Percentiles rank a stretch among this genome's conserved stretches.
These are phyloP conservation scores for Phyllostomus discolor DNA, from an alignment of 2,113 vertebrate species.

Conservation along the genomic window DNA sequence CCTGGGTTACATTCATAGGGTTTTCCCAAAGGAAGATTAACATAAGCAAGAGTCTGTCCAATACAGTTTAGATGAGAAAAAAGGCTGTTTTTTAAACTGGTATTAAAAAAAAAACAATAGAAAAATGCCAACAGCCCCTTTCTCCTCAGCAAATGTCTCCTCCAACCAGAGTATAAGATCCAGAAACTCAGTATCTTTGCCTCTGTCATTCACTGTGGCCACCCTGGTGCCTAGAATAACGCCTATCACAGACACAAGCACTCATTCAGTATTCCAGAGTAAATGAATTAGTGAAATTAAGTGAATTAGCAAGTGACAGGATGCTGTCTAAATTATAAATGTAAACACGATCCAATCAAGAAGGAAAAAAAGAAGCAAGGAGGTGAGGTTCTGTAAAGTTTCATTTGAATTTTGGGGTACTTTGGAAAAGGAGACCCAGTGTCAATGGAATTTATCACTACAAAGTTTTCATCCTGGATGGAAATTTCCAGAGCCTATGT, in stretches of 20 bases:
- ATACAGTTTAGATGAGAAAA: background rate
- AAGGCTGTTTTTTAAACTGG: background rate
- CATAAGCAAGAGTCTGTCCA: background rate
- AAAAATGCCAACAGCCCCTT: background rate
- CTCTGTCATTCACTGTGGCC: background rate
- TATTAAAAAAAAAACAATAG: background rate
- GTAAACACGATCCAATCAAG: background rate
- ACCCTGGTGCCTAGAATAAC: background rate
- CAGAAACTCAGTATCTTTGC: background rate
- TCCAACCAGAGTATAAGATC: background rate
- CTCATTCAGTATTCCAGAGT: background rate
- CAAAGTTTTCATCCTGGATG: background rate
- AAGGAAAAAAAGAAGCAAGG: background rate
- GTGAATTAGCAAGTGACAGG: background rate
- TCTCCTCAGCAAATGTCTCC: background rate
- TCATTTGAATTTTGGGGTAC: background rate
- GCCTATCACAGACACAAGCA: background rate
- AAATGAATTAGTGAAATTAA: background rate
- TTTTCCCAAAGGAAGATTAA: slow-evolving; percentile 20
- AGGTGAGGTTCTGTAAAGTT: background rate
- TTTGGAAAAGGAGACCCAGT: background rate
- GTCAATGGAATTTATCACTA: background rate
- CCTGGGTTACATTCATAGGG: slow-evolving; percentile 2
- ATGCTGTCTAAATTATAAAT: background rate
- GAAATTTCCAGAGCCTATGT: slow-evolving; percentile 6